Evolutionary conservation across 1,140 invertebrate genomes (phyloP).

Genomic region (Littorina saxatilis): DNA sequence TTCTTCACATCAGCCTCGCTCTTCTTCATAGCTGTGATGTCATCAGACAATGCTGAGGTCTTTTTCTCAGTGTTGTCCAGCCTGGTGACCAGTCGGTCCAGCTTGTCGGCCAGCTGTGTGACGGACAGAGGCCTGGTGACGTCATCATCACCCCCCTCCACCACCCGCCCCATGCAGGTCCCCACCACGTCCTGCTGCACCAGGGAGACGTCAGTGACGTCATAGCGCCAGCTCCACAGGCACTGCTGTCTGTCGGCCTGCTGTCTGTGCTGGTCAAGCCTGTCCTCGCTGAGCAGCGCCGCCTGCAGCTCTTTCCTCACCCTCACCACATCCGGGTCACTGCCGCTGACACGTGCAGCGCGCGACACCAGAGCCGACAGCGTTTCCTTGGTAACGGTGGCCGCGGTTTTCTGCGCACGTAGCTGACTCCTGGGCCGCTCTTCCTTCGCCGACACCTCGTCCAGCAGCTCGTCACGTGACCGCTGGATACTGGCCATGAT

Average conservation of each 20-base stretch:
- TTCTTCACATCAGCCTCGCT: too few relatives aligned
- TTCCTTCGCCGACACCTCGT: not conserved
- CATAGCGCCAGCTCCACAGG: not conserved
- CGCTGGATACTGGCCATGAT: not conserved
- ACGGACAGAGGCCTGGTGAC: not conserved
- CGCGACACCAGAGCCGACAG: slow-evolving; percentile 8
- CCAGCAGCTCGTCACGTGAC: slow-evolving; percentile 13
- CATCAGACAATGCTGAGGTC: too few relatives aligned
- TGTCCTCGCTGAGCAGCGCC: slow-evolving; percentile 22
- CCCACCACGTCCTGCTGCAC: not conserved
- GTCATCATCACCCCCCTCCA: not conserved
- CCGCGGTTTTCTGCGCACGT: not conserved
- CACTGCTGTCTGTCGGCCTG: not conserved
- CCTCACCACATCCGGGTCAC: not conserved
- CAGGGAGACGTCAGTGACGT: not conserved
- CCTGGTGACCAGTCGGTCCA: not conserved
- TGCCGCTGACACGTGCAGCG: not conserved
- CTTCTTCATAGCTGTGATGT: too few relatives aligned
- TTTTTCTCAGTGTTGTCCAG: too few relatives aligned
- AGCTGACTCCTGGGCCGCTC: not conserved
- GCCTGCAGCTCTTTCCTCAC: slow-evolving; percentile 22
- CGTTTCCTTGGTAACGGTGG: not conserved
- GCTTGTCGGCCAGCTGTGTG: not conserved
- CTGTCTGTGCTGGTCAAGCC: not conserved
- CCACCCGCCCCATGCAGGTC: slow-evolving; percentile 14